Percentiles rank a stretch among this genome's conserved stretches.
Evolutionary conservation across 2,797 vertebrate genomes (phyloP).

Genomic region (Eupleurogrammus muticus): DNA sequence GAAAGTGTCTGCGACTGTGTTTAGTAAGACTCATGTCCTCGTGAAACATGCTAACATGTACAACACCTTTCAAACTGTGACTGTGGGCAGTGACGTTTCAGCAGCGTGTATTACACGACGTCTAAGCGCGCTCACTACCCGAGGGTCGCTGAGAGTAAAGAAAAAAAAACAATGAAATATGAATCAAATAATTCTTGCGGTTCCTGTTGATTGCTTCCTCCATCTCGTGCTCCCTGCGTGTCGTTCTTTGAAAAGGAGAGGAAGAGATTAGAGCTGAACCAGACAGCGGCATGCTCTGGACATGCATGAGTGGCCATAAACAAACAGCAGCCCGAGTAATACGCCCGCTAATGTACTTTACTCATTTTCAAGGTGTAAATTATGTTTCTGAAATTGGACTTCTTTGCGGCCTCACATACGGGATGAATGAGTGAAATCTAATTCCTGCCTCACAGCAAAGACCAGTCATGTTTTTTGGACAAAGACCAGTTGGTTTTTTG

Average conservation of each 20-base stretch:
- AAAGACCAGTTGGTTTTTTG: constrained; percentile 22
- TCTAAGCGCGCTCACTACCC: background rate
- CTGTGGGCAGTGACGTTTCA: constrained; percentile 3
- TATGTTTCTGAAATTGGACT: constrained; percentile 18
- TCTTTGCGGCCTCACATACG: constrained; percentile 2
- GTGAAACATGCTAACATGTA: constrained; percentile 19
- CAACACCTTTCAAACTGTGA: constrained; percentile 10
- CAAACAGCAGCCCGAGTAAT: constrained; percentile 23
- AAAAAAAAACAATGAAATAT: background rate
- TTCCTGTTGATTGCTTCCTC: background rate
- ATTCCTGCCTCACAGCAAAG: constrained; percentile 6
- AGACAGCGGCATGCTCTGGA: constrained; percentile 1
- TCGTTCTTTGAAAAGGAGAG: constrained; percentile 5
- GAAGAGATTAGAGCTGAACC: background rate
- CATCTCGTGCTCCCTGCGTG: background rate
- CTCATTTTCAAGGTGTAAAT: constrained; percentile 26
- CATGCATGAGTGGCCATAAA: background rate
- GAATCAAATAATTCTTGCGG: constrained; percentile 3
- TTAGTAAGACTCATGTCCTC: constrained; percentile 20
- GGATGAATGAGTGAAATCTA: constrained; percentile 14
- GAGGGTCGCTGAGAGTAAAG: background rate
- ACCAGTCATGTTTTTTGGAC: no score
- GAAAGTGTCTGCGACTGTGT: background rate
- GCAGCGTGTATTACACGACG: constrained; percentile 10
- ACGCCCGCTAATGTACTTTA: constrained; percentile 23